Conservation (phyloP, 2,888 invertebrate genomes). For the Cheilosia variabilis region DNA sequence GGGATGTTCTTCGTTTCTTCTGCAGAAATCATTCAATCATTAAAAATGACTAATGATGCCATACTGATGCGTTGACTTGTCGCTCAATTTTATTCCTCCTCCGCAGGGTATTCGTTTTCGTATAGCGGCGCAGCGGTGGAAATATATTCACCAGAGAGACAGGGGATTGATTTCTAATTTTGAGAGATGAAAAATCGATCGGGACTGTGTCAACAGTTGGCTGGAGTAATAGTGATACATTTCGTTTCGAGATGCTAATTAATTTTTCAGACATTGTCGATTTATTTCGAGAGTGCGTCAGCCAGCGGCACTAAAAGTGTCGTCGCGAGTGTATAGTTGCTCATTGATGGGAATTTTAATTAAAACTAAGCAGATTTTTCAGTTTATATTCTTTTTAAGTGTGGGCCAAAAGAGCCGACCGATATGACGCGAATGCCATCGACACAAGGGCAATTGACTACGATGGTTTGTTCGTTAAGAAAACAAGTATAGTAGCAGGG, state of each 20-base stretch:
- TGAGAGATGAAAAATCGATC: constrained; percentile 74
- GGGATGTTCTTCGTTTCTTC: constrained; percentile 51
- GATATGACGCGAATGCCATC: too few relatives aligned
- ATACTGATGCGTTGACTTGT: constrained; percentile 70
- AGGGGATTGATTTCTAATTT: constrained; percentile 75
- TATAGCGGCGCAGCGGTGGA: constrained; percentile 3
- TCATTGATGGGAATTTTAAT: neutral
- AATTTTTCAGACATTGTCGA: constrained; percentile 57
- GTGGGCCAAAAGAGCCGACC: too few relatives aligned
- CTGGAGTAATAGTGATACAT: constrained; percentile 24
- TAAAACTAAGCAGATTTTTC: neutral
- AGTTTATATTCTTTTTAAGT: too few relatives aligned
- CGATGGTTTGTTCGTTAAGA: too few relatives aligned
- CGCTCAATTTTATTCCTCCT: constrained; percentile 53
- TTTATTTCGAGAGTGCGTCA: constrained; percentile 7
- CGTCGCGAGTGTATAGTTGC: constrained; percentile 1
- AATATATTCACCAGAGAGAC: constrained; percentile 29
- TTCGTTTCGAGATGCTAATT: constrained; percentile 58
- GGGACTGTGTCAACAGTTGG: constrained; percentile 74
- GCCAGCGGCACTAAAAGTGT: neutral
- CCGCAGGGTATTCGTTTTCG: neutral
- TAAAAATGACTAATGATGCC: constrained; percentile 75
- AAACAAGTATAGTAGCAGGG: too few relatives aligned
- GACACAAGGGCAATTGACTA: too few relatives aligned
- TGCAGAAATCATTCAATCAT: constrained; percentile 74